A percentile compares a stretch with the other conserved stretches of the same genome.
Evolutionary conservation across 2,113 vertebrate genomes (phyloP).

Genomic region (Perca schrenkii): DNA sequence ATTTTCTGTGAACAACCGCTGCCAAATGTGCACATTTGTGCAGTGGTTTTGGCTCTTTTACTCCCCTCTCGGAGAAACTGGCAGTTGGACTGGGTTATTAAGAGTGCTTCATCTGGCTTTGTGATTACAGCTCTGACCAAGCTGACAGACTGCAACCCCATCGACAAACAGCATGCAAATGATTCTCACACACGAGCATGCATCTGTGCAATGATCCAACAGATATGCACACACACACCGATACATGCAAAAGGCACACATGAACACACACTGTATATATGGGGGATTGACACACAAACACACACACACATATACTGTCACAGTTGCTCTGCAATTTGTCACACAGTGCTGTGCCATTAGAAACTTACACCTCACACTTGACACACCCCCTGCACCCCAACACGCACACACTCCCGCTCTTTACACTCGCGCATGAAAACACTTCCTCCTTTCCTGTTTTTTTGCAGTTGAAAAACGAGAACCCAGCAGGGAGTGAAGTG

Average conservation of each 20-base stretch:
- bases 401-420: constrained; percentile 12
- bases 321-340: constrained; percentile 50
- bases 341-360: constrained; percentile 36
- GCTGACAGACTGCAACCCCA: constrained; percentile 66
- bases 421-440: constrained; percentile 38
- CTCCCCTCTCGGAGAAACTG: constrained; percentile 31
- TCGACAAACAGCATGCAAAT: constrained; percentile 70
- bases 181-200: constrained; percentile 50
- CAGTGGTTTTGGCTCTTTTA: constrained; percentile 54
- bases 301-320: constrained; percentile 19
- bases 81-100: constrained; percentile 57
- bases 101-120: constrained; percentile 70
- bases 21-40: constrained; percentile 51
- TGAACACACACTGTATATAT: constrained; percentile 37
- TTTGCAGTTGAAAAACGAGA: constrained; percentile 70
- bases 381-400: constrained; percentile 31
- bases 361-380: constrained; percentile 61
- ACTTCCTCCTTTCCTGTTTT: constrained; percentile 60
- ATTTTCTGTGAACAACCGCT: constrained; percentile 30
- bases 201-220: constrained; percentile 63
- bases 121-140: constrained; percentile 74
- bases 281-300: constrained; percentile 19
- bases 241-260: constrained; percentile 28
- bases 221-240: neutral
- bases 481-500: constrained; percentile 58